Conservation (phyloP, 2,113 vertebrate genomes). For the Lonchura striata region DNA sequence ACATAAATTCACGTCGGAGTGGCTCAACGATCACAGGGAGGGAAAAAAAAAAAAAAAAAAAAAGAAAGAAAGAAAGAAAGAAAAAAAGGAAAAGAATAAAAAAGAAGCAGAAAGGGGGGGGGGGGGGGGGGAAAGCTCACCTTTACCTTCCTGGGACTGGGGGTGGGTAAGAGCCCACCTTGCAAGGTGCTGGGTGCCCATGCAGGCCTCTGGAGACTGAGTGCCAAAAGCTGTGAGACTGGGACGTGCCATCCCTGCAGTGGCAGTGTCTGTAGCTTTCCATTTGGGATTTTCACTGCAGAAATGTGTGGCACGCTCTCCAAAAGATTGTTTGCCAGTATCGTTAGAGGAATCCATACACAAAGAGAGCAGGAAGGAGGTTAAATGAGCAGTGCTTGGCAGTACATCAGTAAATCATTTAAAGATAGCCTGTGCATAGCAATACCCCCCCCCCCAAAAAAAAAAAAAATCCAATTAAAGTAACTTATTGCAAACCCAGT, state of each 20-base stretch:
- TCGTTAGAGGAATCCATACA: not conserved
- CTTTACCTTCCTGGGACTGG: not conserved
- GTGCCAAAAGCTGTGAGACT: not conserved
- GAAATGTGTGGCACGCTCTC: not conserved
- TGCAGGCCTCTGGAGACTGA: not conserved
- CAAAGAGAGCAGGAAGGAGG: slow-evolving; percentile 7
- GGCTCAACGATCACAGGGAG: slow-evolving; percentile 29
- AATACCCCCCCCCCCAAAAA: not conserved
- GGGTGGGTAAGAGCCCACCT: not conserved
- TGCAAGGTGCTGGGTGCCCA: not conserved
- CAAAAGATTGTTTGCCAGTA: not conserved
- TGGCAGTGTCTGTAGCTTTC: not conserved
- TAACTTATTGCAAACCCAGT: slow-evolving; percentile 27
- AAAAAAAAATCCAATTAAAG: slow-evolving; percentile 39
- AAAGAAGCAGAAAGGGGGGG: not conserved
- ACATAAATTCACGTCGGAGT: slow-evolving; percentile 60
- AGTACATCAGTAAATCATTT: slow-evolving; percentile 42
- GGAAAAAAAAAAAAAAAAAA: too few relatives aligned
- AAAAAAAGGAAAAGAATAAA: not conserved
- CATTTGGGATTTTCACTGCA: not conserved
- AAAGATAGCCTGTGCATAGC: slow-evolving; percentile 47
- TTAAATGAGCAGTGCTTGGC: slow-evolving; percentile 31
- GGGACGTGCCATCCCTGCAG: not conserved
- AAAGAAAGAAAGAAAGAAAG: not conserved
- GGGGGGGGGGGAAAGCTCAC: not conserved